Evolutionary conservation across 2,113 vertebrate genomes (phyloP).

Genomic region (Albula goreensis): DNA sequence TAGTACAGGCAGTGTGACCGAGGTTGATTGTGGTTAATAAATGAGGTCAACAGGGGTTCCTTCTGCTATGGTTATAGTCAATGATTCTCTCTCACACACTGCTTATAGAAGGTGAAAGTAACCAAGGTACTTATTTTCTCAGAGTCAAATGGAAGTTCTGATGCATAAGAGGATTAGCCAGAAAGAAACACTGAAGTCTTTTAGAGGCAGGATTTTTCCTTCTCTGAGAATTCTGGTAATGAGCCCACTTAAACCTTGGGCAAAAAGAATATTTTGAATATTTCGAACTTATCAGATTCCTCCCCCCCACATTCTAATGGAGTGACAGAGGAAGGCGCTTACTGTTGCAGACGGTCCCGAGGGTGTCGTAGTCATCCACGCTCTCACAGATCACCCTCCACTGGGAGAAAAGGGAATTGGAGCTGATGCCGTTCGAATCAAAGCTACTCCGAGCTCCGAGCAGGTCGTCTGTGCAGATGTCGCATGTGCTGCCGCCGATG

Average conservation of each 20-base stretch:
- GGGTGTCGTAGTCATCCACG: constrained; percentile 86
- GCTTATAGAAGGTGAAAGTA: not conserved
- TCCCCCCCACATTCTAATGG: too few species aligned
- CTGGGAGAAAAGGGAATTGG: constrained; percentile 88
- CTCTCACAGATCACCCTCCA: constrained; percentile 89
- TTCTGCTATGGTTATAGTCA: not conserved
- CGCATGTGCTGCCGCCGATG: constrained; percentile 84
- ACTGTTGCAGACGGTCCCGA: constrained; percentile 96
- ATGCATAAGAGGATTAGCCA: constrained; percentile 15
- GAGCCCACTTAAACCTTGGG: not conserved
- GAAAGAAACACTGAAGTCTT: not conserved
- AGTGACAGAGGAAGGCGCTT: constrained; percentile 55
- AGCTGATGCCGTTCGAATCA: constrained; percentile 78
- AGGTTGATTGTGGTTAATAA: not conserved
- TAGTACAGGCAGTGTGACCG: not conserved
- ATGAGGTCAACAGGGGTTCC: not conserved
- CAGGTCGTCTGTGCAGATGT: constrained; percentile 90
- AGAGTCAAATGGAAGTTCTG: not conserved
- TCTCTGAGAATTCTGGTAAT: not conserved
- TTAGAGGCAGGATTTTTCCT: not conserved
- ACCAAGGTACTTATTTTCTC: not conserved
- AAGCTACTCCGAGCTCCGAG: constrained; percentile 88
- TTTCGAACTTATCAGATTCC: too few species aligned
- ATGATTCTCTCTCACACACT: not conserved
- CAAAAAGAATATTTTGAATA: not conserved